Base-by-base conservation (phyloP, 2,888 invertebrate genomes). In the Bimastos eiseni region DNA sequence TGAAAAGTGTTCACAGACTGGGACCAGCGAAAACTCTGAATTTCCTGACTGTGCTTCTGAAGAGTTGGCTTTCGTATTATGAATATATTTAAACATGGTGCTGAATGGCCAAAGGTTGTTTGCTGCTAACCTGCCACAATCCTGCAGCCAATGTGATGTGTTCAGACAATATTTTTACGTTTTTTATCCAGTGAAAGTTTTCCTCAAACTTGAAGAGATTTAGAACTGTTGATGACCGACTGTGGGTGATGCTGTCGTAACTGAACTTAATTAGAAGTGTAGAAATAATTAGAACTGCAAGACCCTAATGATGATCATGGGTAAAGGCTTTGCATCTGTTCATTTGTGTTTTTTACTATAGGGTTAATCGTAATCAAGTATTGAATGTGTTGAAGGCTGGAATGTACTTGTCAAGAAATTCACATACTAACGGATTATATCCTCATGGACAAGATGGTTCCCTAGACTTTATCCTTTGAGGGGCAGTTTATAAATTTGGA, bases 181-280 rank as follows among this genome's bases (percentile, higher is more conserved):
- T 49, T 70, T 70, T 15, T 70, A 8, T 70, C 70, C 30, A 70
- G n/a, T 70, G 70, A 70, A 70, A 70, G 70, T 70, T 70, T 70
- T 70, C 30, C 70, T 70, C 70, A 70, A 70, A 70, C 70, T 70
- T 70, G 70, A 70, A 70, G n/a, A 70, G 70, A n/a, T 70, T 70
- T 70, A 15, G 17, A 70, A 70, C n/a, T 30, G 70, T 70, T 70
- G 70, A n/a, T n/a, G n/a, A 70, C n/a, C 30, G 15, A 11, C 6
- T 70, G 30, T 70, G 70, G n/a, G 8, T n/a, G 17, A 70, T 8
- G 70, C 11, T 70, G 8, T 70, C 13, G n/a, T 70, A n/a, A 70
- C 8, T 11, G 70, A n/a, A n/a, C 11, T 70, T n/a, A 70, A 70
- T n/a, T n/a, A n/a, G n/a, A n/a, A n/a, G n/a, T n/a, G n/a, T n/a